Evolutionary conservation across 2,113 vertebrate genomes (phyloP).

Genomic region (Erpornis zantholeuca): DNA sequence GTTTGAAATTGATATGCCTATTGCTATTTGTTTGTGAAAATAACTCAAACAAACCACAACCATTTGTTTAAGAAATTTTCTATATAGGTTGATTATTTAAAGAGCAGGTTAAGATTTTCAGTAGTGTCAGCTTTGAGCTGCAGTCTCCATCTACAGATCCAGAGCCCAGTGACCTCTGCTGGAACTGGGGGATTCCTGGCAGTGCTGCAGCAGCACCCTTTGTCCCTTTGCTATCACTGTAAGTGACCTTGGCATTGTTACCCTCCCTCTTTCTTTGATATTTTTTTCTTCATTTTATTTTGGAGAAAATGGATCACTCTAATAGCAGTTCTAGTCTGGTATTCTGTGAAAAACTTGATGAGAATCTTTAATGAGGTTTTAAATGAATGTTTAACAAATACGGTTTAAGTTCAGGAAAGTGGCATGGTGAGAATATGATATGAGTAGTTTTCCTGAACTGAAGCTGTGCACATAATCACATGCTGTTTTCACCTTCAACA

Average conservation of each 20-base stretch:
- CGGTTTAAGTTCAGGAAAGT: not conserved
- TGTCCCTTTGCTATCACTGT: not conserved
- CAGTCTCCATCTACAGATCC: not conserved
- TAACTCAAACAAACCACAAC: not conserved
- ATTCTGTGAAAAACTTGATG: not conserved
- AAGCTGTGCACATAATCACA: not conserved
- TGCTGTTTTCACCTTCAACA: not conserved
- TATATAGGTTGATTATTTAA: not conserved
- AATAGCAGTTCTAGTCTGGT: not conserved
- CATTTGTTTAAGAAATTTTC: not conserved
- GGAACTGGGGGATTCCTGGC: not conserved
- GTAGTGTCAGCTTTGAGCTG: not conserved
- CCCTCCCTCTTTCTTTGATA: not conserved
- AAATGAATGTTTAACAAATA: not conserved
- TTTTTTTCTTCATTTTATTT: not conserved
- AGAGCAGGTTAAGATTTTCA: not conserved
- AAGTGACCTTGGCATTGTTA: not conserved
- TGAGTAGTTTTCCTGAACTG: not conserved
- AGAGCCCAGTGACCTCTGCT: slow-evolving; percentile 11
- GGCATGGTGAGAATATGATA: not conserved
- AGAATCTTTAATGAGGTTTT: not conserved
- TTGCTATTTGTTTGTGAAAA: not conserved
- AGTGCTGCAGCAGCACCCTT: accelerated
- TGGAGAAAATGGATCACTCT: not conserved
- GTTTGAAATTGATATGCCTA: not conserved